Evolutionary conservation across 2,797 vertebrate species (phyloP).

Genomic region (Halcyon badia): DNA sequence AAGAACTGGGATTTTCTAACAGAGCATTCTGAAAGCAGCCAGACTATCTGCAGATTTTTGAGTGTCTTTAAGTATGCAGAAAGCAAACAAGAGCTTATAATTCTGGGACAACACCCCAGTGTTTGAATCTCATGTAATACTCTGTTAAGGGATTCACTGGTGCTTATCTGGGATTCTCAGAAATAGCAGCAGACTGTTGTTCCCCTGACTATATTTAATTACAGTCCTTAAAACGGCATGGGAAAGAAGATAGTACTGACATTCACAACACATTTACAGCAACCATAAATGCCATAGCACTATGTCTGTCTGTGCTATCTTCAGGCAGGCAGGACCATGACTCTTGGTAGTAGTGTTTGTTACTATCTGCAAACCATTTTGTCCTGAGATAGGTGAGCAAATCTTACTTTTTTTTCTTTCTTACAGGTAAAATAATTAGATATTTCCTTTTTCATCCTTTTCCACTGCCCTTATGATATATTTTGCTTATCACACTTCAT

Average conservation of each 20-base stretch:
- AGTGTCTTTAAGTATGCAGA: not conserved
- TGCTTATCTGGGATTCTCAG: conserved; percentile 8
- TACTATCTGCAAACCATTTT: not conserved
- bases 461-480: not conserved
- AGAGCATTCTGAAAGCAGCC: not conserved
- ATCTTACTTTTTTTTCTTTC: not conserved
- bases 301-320: not conserved
- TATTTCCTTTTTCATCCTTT: not conserved
- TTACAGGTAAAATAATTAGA: not conserved
- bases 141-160: not conserved
- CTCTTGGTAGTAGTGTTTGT: not conserved
- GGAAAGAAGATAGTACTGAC: not conserved
- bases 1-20: not conserved
- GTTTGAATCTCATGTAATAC: not conserved
- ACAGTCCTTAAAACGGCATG: not conserved
- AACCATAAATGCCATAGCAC: not conserved
- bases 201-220: not conserved
- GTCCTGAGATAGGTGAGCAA: not conserved
- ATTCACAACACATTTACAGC: not conserved
- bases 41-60: not conserved
- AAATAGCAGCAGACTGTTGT: not conserved
- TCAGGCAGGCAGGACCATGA: not conserved
- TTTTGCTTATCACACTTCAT: not conserved
- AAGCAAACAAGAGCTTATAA: not conserved
- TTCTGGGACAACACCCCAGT: not conserved